These are phyloP conservation scores for Zaprionus capensis DNA, from an alignment of 1,140 invertebrate genomes.

Conservation along the genomic window DNA sequence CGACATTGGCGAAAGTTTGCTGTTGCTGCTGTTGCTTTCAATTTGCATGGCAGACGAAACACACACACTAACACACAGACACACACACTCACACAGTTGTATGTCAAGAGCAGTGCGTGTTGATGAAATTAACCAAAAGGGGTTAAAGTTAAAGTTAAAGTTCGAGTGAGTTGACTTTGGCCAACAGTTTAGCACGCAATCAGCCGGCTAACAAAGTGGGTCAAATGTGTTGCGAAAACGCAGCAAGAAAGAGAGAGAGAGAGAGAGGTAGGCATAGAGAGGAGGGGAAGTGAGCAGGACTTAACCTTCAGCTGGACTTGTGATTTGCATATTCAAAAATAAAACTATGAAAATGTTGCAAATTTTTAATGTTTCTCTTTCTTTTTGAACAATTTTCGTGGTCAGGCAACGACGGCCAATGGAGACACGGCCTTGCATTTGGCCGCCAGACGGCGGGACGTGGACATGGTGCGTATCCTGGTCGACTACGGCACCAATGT, in stretches of 20 bases:
- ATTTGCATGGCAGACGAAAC: conserved; percentile 43
- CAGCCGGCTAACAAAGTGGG: conserved; percentile 67
- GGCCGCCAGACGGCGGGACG: conserved; percentile 93
- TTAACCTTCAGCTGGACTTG: conserved; percentile 21
- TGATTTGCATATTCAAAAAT: conserved; percentile 66
- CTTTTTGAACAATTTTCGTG: conserved; percentile 14
- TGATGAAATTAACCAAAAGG: conserved; percentile 77
- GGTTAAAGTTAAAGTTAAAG: conserved; percentile 67
- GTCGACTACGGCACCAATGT: conserved; percentile 96
- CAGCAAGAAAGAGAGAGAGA: conserved; percentile 23
- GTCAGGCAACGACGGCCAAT: conserved; percentile 88
- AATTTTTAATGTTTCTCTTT: conserved; percentile 22
- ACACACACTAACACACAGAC: not conserved
- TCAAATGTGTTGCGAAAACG: conserved; percentile 68
- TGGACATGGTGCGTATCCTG: conserved; percentile 95
- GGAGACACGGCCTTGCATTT: conserved; percentile 96
- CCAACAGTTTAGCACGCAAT: conserved; percentile 68
- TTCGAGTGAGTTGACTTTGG: conserved; percentile 75
- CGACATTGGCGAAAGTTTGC: conserved; percentile 69
- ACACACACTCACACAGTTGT: not conserved
- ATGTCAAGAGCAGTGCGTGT: conserved; percentile 70
- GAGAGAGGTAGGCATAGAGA: not conserved
- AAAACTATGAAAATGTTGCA: conserved; percentile 25
- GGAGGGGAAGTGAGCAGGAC: not conserved
- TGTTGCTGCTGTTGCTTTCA: conserved; percentile 58